phyloP scores from a whole-genome alignment of 1,140 invertebrate species.

The Manduca sexta region DNA sequence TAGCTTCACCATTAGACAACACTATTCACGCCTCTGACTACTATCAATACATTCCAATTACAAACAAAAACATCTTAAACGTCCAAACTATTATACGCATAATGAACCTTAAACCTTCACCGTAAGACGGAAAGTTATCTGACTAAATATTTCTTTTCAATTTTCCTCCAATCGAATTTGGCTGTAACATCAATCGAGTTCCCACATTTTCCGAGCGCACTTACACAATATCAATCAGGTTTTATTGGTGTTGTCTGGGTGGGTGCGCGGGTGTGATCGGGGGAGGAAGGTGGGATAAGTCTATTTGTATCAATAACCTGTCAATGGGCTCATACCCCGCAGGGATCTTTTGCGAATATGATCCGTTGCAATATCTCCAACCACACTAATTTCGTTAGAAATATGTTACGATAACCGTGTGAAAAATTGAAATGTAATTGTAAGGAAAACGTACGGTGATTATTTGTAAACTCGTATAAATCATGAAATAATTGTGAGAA shows the following conservation, averaged over 20 bases:
- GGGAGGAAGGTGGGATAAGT: constrained; percentile 19
- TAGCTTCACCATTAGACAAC: constrained; percentile 49
- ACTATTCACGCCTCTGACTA: constrained; percentile 65
- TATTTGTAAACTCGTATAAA: too few relatives aligned
- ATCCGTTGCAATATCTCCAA: constrained; percentile 26
- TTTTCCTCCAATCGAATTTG: constrained; percentile 70
- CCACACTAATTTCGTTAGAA: constrained; percentile 59
- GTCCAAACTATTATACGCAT: too few relatives aligned
- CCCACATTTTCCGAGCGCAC: constrained; percentile 71
- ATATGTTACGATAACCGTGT: constrained; percentile 42
- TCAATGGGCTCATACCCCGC: constrained; percentile 54
- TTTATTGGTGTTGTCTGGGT: constrained; percentile 69
- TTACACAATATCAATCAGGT: constrained; percentile 74
- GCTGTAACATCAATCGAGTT: constrained; percentile 71
- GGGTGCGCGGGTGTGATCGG: constrained; percentile 19
- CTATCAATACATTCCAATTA: constrained; percentile 37
- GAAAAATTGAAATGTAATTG: constrained; percentile 18
- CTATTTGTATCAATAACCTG: constrained; percentile 73
- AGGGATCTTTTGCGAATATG: constrained; percentile 37
- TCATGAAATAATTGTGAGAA: too few relatives aligned
- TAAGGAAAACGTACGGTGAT: too few relatives aligned
- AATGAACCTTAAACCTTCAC: constrained; percentile 11
- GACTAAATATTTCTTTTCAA: constrained; percentile 53
- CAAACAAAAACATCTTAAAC: too few relatives aligned
- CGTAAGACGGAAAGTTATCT: constrained; percentile 27